Evolutionary conservation across 2,797 vertebrate species (phyloP), one percentile per base, ranked within the genome.

Genomic region (Notolabrus celidotus): DNA sequence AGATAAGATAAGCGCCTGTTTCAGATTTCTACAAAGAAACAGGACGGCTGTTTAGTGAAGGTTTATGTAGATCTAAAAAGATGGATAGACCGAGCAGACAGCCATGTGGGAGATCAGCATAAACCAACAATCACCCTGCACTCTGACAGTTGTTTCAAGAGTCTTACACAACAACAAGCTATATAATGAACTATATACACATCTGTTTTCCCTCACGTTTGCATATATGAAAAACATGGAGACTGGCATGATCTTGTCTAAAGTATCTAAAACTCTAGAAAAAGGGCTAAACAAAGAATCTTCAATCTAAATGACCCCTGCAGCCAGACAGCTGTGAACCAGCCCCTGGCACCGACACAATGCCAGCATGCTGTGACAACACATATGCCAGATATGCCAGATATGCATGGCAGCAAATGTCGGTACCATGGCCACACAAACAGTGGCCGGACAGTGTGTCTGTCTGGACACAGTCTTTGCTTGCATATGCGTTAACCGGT

Each of bases 361-460:
- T 10, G 42, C 47, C 80, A 31, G 47, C 22, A 39, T 34, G 67
- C 72, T 39, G n/a, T 34, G 38, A 41, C 46, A n/a, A 42, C 27
- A 63, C 19, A 5, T 51, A 61, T 64, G 57, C 27, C 57, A 75
- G 43, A 5, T 51, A 61, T 64, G 57, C 27, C 57, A 75, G 43
- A 69, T 74, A 65, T 2, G 25, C 65, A 74, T 60, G 60, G 71
- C 67, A 69, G 47, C 34, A 42, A 33, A 67, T 10, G 19, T 36
- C 8, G n/a, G 27, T 51, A n/a, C 42, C 1, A 16, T 60, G 73
- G 71, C 70, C 79, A 73, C 74, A 76, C 70, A 88, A 83, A 83
- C 73, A 77, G 46, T 7, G 55, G 27, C 45, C 59, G 54, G 58
- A 71, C 39, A 7, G 8, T 8, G 71, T 20, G 49, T 77, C 58